These are phyloP conservation scores for Cyclophora albipunctata DNA, from an alignment of 2,888 invertebrate species.

Conservation along the genomic window DNA sequence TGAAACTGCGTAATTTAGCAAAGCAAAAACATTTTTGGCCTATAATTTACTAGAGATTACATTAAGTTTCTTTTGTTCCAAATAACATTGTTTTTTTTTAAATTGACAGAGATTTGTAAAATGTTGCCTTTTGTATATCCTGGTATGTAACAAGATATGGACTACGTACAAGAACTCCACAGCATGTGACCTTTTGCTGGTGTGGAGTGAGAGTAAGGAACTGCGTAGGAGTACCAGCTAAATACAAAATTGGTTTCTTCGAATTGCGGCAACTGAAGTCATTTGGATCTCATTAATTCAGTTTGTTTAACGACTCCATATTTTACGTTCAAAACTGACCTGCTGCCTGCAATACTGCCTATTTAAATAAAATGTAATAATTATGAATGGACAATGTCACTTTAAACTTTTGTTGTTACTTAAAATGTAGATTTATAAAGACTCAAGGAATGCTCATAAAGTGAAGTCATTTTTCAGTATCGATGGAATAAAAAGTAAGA, in stretches of 20 bases:
- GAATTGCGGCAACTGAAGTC: slow-evolving; percentile 49
- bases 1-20: slow-evolving; percentile 13
- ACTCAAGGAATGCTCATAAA: slow-evolving; percentile 29
- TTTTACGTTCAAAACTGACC: too few species aligned
- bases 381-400: too few species aligned
- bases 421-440: too few species aligned
- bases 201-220: slow-evolving; percentile 39
- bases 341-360: too few species aligned
- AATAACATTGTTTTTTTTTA: too few species aligned
- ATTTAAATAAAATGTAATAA: too few species aligned
- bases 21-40: slow-evolving; percentile 4
- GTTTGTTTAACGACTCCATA: slow-evolving; percentile 31
- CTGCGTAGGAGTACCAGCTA: slow-evolving; percentile 52
- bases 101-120: too few species aligned
- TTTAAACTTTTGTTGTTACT: too few species aligned
- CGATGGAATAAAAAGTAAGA: slow-evolving; percentile 41
- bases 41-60: background rate
- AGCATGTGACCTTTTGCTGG: slow-evolving; percentile 43
- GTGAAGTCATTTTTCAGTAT: slow-evolving; percentile 48
- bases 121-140: too few species aligned
- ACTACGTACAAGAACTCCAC: too few species aligned
- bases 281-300: slow-evolving; percentile 48
- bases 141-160: too few species aligned
- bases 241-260: slow-evolving; percentile 62
- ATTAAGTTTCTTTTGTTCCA: too few species aligned